Base-by-base conservation (phyloP, 2,888 invertebrate species). In the Leptura quadrifasciata region DNA sequence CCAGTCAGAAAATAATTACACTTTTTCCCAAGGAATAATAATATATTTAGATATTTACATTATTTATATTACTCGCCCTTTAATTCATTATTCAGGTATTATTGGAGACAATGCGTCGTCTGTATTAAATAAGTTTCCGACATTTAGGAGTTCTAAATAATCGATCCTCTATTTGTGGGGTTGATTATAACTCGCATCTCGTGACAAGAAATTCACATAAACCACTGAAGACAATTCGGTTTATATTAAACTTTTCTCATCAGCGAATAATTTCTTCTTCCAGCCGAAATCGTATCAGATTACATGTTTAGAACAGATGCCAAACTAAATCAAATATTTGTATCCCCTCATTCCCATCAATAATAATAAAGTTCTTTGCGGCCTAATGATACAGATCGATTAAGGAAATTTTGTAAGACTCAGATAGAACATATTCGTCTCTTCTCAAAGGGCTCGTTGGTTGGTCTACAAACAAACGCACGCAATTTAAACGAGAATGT, bases 221-320 rank as follows among this genome's bases (percentile, higher is more conserved):
- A 47, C 15, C 17, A 47, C 15, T 39, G 2, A 39, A 39, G 39
- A 39, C 39, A 12, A 39, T 39, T 2, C 39, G 3, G 12, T 47
- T 47, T 47, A 17, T 47, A 47, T 47, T 47, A 47, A 15, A n/a
- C 47, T 47, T 47, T 47, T n/a, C 47, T 47, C 47, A 47, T 47
- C 47, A 47, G n/a, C 15, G 5, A 47, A 47, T 47, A 47, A 47
- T 39, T 31, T 15, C 39, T 39, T 15, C 39, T 39, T 15, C 15
- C 15, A 39, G 2, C 15, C 10, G 15, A 39, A 39, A 39, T 39
- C 39, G 12, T 12, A 2, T 15, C 0, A 8, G 3, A 5, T 31
- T 31, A 31, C 24, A 31, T 8, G 27, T 31, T 24, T 31, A 31
- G 27, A 31, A 31, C 27, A 31, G 27, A 31, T 31, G 27, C 6